Conservation (phyloP, 2,888 invertebrate genomes). For the Drosophila setosimentum region DNA sequence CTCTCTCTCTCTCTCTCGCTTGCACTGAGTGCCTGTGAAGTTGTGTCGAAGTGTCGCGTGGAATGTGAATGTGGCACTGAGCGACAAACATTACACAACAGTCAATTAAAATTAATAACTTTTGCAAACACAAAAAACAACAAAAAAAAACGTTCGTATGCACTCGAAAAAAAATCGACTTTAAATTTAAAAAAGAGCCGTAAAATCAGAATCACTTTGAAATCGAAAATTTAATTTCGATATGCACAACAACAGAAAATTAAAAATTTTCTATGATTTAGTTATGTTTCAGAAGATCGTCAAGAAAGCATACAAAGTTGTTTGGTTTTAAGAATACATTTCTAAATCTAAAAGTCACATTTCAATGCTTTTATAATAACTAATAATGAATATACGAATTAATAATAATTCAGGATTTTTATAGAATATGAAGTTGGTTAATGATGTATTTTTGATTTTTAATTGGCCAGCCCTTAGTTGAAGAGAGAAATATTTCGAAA, state of each 20-base stretch:
- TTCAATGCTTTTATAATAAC: too few species aligned
- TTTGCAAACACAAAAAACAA: conserved; percentile 64
- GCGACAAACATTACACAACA: conserved; percentile 76
- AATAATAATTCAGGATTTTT: too few species aligned
- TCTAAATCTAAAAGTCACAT: too few species aligned
- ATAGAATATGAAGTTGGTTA: too few species aligned
- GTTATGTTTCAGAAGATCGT: too few species aligned
- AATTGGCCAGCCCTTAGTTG: too few species aligned
- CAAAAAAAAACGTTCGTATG: neutral
- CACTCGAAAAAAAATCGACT: neutral
- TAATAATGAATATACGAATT: too few species aligned
- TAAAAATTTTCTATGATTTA: neutral
- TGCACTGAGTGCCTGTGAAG: conserved; percentile 49
- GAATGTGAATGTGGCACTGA: conserved; percentile 68
- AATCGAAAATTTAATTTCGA: neutral
- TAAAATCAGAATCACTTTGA: neutral
- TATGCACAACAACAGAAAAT: too few species aligned
- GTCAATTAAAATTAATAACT: conserved; percentile 82
- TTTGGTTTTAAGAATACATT: too few species aligned
- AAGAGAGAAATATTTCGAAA: neutral
- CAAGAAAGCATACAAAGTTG: too few species aligned
- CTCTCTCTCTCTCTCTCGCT: conserved; percentile 5
- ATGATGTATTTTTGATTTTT: too few species aligned
- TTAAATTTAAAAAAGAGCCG: neutral
- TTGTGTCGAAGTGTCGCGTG: conserved; percentile 67